phyloP scores from a whole-genome alignment of 2,888 invertebrate species.

The Gastrophysa polygoni region DNA sequence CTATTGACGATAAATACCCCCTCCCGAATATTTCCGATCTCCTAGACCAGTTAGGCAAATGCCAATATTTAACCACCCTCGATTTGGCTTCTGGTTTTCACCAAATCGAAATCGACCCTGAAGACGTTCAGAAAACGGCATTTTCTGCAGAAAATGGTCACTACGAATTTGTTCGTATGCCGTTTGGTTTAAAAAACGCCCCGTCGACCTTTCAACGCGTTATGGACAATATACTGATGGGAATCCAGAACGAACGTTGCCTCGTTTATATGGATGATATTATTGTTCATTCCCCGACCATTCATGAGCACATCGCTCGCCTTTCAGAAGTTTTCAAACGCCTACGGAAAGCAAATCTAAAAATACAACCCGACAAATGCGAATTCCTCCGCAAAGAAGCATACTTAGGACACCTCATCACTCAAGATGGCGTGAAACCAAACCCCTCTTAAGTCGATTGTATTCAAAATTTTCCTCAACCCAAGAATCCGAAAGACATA shows the following conservation, averaged over 20 bases:
- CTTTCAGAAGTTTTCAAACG: slow-evolving; percentile 25
- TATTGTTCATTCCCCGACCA: slow-evolving; percentile 19
- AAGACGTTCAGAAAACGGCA: slow-evolving; percentile 14
- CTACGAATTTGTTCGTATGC: too few relatives aligned
- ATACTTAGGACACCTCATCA: neutral
- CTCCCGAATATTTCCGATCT: slow-evolving; percentile 10
- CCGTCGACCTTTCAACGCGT: too few relatives aligned
- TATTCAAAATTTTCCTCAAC: neutral
- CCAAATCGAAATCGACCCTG: slow-evolving; percentile 6
- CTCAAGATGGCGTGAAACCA: neutral
- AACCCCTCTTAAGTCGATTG: neutral
- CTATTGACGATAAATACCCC: slow-evolving; percentile 5
- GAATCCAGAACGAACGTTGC: slow-evolving; percentile 21
- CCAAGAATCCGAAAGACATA: neutral
- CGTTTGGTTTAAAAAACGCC: too few relatives aligned
- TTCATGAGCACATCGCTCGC: slow-evolving; percentile 21
- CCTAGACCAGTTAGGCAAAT: slow-evolving; percentile 15
- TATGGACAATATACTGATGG: too few relatives aligned
- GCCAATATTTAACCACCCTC: slow-evolving; percentile 12
- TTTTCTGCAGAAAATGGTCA: slow-evolving; percentile 14
- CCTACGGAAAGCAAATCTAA: slow-evolving; percentile 2
- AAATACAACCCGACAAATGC: neutral
- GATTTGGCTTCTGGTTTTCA: slow-evolving; percentile 18
- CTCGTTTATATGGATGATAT: slow-evolving; percentile 28
- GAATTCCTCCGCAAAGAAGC: neutral